These are phyloP conservation scores for Edolisoma coerulescens DNA, from an alignment of 2,113 vertebrate genomes.

Conservation along the genomic window DNA sequence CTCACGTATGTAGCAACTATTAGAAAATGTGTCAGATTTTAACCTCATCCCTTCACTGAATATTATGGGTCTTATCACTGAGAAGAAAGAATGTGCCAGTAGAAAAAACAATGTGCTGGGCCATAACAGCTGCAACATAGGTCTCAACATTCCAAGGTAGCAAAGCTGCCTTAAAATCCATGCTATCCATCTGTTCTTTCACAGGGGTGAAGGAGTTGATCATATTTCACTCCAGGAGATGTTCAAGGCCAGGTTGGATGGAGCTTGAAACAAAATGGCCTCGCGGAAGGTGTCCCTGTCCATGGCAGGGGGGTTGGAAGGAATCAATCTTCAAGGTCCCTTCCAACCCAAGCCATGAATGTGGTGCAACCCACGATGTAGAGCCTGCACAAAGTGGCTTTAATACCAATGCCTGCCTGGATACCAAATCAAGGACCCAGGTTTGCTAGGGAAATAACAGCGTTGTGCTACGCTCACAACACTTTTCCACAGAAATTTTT, in stretches of 20 bases:
- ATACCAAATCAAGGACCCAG: rapidly evolving
- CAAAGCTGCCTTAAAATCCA: background rate
- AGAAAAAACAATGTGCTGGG: background rate
- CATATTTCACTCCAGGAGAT: background rate
- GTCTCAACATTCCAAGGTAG: background rate
- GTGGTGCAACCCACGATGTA: rapidly evolving
- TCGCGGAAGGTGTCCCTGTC: background rate
- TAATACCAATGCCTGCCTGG: background rate
- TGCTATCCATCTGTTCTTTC: background rate
- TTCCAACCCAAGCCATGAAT: background rate
- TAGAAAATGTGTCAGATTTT: background rate
- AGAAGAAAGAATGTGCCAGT: background rate
- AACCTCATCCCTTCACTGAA: background rate
- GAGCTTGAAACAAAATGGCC: background rate
- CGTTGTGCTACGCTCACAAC: rapidly evolving
- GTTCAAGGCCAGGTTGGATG: background rate
- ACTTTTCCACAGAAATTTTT: background rate
- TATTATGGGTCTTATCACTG: background rate
- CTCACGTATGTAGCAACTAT: background rate
- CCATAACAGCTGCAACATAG: background rate
- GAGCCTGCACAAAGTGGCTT: background rate
- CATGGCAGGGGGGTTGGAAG: background rate
- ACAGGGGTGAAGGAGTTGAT: background rate
- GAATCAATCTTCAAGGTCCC: background rate
- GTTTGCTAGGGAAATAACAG: background rate